phyloP scores from a whole-genome alignment of 2,888 invertebrate genomes.

The Nowickia ferox region DNA sequence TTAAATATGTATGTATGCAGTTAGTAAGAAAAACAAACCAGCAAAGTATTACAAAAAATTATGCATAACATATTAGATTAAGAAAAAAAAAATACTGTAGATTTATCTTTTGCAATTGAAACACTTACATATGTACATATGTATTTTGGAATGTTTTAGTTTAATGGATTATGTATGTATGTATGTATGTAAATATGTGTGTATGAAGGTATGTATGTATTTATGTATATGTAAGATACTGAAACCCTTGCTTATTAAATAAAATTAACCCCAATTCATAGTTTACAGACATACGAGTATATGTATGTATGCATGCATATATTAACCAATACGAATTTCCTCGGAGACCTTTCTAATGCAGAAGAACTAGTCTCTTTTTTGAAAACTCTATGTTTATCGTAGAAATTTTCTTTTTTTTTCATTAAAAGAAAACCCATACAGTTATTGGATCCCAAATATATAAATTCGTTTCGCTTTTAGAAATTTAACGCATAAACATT shows the following conservation, averaged over 20 bases:
- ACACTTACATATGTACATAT: conserved; percentile 31
- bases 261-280: conserved; percentile 53
- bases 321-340: conserved; percentile 18
- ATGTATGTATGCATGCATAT: conserved; percentile 20
- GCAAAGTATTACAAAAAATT: conserved; percentile 32
- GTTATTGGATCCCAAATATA: conserved; percentile 48
- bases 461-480: conserved; percentile 18
- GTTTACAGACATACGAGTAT: conserved; percentile 17
- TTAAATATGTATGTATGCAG: conserved; percentile 9
- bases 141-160: conserved; percentile 63
- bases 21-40: conserved; percentile 31
- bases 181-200: conserved; percentile 59
- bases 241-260: conserved; percentile 63
- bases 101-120: conserved; percentile 55
- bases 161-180: conserved; percentile 47
- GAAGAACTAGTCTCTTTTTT: conserved; percentile 28
- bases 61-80: conserved; percentile 22
- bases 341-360: conserved; percentile 35
- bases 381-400: conserved; percentile 45
- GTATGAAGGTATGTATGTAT: conserved; percentile 31
- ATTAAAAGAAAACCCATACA: conserved; percentile 50
- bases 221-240: conserved; percentile 69
- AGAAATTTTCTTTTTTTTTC: conserved; percentile 46
- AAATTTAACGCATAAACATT: conserved; percentile 79
- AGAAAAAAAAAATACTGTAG: conserved; percentile 61